Evolutionary conservation across 2,888 invertebrate genomes (phyloP).

Genomic region (Ophioninae sp.): DNA sequence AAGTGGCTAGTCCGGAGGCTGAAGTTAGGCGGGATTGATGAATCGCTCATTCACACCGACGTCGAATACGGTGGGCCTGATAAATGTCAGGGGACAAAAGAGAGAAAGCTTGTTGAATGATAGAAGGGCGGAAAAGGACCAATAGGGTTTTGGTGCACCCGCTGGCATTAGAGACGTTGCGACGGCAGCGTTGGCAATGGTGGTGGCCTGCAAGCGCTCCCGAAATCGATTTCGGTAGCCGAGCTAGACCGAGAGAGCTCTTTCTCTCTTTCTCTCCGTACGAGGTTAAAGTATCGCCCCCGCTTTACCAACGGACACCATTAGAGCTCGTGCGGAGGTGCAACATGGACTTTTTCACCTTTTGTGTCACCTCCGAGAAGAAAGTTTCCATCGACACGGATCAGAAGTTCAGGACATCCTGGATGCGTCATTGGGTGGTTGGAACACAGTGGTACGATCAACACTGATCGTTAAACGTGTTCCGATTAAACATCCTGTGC

Average conservation of each 20-base stretch:
- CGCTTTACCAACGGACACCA: slow-evolving; percentile 40
- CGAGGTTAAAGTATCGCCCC: slow-evolving; percentile 55
- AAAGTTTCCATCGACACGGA: neutral
- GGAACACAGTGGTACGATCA: neutral
- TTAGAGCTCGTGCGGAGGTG: slow-evolving; percentile 25
- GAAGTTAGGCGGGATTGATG: neutral
- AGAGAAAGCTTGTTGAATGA: slow-evolving; percentile 40
- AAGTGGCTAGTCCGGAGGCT: neutral
- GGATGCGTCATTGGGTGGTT: neutral
- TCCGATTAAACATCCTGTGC: too few species aligned
- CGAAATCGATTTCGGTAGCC: slow-evolving; percentile 67
- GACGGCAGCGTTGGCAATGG: slow-evolving; percentile 62
- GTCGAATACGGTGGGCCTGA: slow-evolving; percentile 50
- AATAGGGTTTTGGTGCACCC: slow-evolving; percentile 65
- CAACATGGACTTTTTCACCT: slow-evolving; percentile 5
- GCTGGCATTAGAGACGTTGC: slow-evolving; percentile 60
- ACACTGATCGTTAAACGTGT: too few species aligned
- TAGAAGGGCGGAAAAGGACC: slow-evolving; percentile 32
- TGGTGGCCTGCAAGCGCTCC: slow-evolving; percentile 66
- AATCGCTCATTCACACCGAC: neutral
- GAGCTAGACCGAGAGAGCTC: slow-evolving; percentile 38
- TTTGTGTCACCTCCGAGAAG: neutral
- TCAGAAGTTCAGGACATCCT: neutral
- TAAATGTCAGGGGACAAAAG: slow-evolving; percentile 52
- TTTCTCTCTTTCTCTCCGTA: slow-evolving; percentile 24